A percentile compares a stretch with the other conserved stretches of the same genome.
Conservation (phyloP, 1,140 invertebrate genomes). For the Drosophila persimilis region DNA sequence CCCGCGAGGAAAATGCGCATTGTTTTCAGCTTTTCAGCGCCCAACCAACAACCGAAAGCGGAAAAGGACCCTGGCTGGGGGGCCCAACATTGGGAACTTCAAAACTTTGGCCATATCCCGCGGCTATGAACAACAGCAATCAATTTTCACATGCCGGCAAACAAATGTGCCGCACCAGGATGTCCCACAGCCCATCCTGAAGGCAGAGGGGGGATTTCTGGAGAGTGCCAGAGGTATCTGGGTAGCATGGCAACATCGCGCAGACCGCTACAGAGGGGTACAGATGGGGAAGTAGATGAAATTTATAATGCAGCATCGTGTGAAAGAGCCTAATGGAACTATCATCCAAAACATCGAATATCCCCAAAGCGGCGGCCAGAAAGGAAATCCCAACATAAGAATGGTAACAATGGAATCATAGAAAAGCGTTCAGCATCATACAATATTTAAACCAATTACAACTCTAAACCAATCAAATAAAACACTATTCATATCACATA, state of each 20-base stretch:
- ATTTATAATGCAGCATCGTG: constrained; percentile 66
- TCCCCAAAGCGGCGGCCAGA: background rate
- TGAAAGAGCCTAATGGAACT: constrained; percentile 44
- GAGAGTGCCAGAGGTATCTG: background rate
- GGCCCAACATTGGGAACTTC: constrained; percentile 65
- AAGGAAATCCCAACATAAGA: too few relatives aligned
- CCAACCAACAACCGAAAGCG: constrained; percentile 52
- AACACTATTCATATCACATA: too few relatives aligned
- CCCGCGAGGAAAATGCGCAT: constrained; percentile 76
- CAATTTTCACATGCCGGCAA: constrained; percentile 78
- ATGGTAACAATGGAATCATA: too few relatives aligned
- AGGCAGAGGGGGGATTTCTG: background rate
- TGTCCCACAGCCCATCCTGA: constrained; percentile 26
- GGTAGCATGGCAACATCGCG: background rate
- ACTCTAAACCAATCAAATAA: too few relatives aligned
- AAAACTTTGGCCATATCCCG: constrained; percentile 80
- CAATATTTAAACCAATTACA: too few relatives aligned
- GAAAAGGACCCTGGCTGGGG: constrained; percentile 19
- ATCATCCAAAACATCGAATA: constrained; percentile 52
- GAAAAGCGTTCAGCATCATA: too few relatives aligned
- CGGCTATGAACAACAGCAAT: constrained; percentile 80
- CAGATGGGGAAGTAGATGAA: constrained; percentile 55
- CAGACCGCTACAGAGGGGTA: background rate
- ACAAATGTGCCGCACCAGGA: constrained; percentile 75
- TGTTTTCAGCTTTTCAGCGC: constrained; percentile 79